Conservation (phyloP, 2,797 vertebrate genomes). For the Garrulus glandarius region DNA sequence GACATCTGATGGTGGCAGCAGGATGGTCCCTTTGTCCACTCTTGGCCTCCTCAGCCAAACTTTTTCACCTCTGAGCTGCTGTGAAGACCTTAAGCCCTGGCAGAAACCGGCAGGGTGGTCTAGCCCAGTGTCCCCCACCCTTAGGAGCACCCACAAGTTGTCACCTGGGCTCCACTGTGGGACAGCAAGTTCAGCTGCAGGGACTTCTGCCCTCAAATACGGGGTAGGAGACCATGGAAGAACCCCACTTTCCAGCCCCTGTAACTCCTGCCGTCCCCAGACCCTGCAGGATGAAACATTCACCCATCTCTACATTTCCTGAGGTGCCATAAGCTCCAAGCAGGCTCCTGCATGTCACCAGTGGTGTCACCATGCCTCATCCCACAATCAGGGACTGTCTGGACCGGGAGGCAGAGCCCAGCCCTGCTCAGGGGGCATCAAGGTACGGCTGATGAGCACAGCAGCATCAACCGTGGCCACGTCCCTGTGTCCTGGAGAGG, state of each 20-base stretch:
- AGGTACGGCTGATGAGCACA: not conserved
- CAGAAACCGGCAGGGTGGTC: not conserved
- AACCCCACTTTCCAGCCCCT: not conserved
- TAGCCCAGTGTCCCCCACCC: not conserved
- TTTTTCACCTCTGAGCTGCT: not conserved
- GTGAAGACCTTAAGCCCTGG: not conserved
- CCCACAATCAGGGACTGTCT: not conserved
- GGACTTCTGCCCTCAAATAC: rapidly evolving
- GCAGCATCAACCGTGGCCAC: not conserved
- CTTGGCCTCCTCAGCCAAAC: not conserved
- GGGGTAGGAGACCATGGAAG: not conserved
- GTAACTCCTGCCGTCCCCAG: not conserved
- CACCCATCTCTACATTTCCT: rapidly evolving
- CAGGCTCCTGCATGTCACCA: not conserved
- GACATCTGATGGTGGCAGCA: not conserved
- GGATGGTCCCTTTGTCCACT: rapidly evolving
- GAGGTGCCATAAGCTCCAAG: not conserved
- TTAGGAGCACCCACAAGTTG: not conserved
- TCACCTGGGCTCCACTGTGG: not conserved
- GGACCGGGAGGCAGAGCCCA: not conserved
- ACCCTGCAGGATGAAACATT: not conserved
- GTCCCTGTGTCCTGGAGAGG: not conserved
- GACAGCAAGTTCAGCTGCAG: not conserved
- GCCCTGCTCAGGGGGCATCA: not conserved
- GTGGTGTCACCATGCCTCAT: not conserved